Percentiles rank a stretch among this genome's conserved stretches.
These are phyloP conservation scores for Pluvianellus socialis DNA, from an alignment of 2,113 vertebrate genomes.

Conservation along the genomic window DNA sequence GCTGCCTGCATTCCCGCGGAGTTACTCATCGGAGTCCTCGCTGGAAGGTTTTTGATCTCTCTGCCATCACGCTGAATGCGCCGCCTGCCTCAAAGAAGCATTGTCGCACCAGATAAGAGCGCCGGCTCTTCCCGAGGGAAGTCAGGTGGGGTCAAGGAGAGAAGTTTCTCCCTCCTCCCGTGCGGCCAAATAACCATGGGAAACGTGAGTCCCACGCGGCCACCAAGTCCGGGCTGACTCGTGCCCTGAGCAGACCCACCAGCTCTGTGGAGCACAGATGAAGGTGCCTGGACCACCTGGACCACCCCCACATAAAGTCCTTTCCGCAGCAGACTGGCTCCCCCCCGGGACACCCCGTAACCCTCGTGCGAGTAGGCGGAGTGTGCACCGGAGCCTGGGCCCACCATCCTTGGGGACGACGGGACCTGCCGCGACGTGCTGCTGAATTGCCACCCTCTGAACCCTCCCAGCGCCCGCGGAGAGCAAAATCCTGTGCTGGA, in stretches of 20 bases:
- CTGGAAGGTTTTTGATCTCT: neutral
- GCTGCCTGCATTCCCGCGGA: neutral
- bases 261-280: neutral
- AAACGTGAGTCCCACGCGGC: neutral
- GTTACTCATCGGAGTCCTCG: neutral
- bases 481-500: neutral
- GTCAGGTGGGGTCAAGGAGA: neutral
- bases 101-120: neutral
- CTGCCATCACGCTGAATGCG: neutral
- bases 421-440: too few relatives aligned
- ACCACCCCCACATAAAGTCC: neutral
- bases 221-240: neutral
- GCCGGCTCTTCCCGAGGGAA: neutral
- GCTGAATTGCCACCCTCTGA: neutral
- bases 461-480: too few relatives aligned
- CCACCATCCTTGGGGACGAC: too few relatives aligned
- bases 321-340: too few relatives aligned
- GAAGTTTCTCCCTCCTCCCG: neutral
- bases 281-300: too few relatives aligned
- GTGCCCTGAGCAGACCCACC: neutral
- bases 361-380: accelerated
- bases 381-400: accelerated
- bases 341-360: neutral
- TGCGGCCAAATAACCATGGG: neutral
- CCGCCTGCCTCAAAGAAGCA: neutral